Evolutionary conservation across 2,888 invertebrate species (phyloP), one percentile per base, ranked within the genome.

Genomic region (Helleia helle): DNA sequence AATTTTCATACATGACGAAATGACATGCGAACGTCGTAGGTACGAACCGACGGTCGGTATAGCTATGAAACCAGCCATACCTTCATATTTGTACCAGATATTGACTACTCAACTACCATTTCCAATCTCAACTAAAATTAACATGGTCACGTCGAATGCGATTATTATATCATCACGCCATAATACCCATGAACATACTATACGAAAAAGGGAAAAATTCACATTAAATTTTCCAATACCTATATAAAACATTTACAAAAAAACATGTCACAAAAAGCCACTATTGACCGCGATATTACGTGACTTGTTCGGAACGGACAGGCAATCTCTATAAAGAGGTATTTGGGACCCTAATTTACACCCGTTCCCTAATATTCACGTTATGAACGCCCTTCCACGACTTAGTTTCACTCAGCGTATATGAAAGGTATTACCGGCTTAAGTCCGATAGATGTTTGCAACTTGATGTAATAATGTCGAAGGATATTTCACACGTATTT

Each of bases 261-360:
- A 40, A 22, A 25, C 25, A 18, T 27, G 7, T 9, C 31, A 40
- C 7, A 31, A 26, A 40, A 30, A 44, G 22, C 43, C 39, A 7
- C 34, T 31, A 72, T 74, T 73, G 59, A 67, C 71, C 75, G 63
- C 71, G 62, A 65, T 71, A 73, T 75, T 75, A 77, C 77, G 79
- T 77, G 80, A 75, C 74, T 71, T 51, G 73, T 57, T 58, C 64
- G 56, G 68, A 74, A 59, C 67, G 71, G 71, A 69, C 70, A 69
- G 56, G 69, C 75, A 74, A 79, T 77, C 75, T 71, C 71, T 71
- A 74, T 75, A 73, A 73, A 75, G 70, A 72, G 77, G 74, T 71
- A 71, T 75, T 74, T 65, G 71, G 65, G 62, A 73, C 73, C 77
- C 77, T 76, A 76, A 80, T 80, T 80, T 75, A 76, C 80, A 80